Evolutionary conservation across 2,888 invertebrate genomes (phyloP).

Genomic region (Unio pictorum): DNA sequence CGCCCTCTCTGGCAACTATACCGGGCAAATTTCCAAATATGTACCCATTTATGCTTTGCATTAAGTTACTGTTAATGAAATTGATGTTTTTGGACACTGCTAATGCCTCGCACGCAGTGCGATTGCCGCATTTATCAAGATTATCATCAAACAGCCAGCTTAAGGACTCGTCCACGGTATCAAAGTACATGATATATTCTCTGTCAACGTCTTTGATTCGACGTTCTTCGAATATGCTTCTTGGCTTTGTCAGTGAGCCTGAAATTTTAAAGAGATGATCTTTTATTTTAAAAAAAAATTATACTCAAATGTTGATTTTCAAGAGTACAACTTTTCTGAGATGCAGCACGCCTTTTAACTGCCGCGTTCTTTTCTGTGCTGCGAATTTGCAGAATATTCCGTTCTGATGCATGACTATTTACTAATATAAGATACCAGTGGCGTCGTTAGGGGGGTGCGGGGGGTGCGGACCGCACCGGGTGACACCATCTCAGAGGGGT

Average conservation of each 20-base stretch:
- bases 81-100: not conserved
- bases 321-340: no score
- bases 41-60: conserved; percentile 39
- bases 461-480: no score
- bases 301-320: no score
- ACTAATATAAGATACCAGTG: no score
- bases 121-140: conserved; percentile 31
- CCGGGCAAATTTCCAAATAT: conserved; percentile 37
- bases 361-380: no score
- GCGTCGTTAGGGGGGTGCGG: no score
- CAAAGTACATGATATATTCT: conserved; percentile 40
- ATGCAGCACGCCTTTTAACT: no score
- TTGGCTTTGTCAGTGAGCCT: not conserved
- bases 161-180: conserved; percentile 38
- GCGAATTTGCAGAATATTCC: no score
- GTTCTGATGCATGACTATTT: no score
- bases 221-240: not conserved
- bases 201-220: conserved; percentile 31
- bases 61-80: conserved; percentile 13
- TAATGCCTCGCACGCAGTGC: conserved; percentile 14
- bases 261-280: no score
- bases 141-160: conserved; percentile 40
- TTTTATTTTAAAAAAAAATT: no score
- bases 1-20: conserved; percentile 30
- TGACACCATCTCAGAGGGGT: no score